A percentile compares a stretch with the other conserved stretches of the same genome.
These are phyloP conservation scores for Perizoma affinitatum DNA, from an alignment of 2,888 invertebrate genomes.

Conservation along the genomic window DNA sequence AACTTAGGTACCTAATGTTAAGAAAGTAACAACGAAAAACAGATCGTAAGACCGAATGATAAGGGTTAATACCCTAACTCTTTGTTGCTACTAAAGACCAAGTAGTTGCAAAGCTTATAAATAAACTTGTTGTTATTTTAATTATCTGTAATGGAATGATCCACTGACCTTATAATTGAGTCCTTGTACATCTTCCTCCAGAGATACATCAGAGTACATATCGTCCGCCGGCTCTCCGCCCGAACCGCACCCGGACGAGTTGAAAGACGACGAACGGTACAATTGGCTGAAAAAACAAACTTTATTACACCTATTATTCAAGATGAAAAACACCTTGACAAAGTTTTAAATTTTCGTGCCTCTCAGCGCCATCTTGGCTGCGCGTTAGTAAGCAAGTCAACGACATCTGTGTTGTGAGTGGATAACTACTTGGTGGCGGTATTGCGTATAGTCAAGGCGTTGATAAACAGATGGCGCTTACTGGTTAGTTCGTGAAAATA, in stretches of 20 bases:
- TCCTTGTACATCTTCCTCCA: conserved; percentile 96
- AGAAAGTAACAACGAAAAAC: no score
- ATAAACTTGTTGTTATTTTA: not conserved
- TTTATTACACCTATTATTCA: conserved; percentile 35
- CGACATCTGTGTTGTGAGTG: conserved; percentile 49
- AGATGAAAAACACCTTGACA: conserved; percentile 21
- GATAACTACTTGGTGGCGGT: conserved; percentile 4
- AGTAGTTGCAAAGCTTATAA: no score
- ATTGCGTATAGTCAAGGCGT: not conserved
- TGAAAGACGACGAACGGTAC: conserved; percentile 96
- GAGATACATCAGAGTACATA: conserved; percentile 96
- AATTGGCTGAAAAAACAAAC: conserved; percentile 88
- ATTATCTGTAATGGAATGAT: conserved; percentile 9
- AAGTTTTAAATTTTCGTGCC: conserved; percentile 5
- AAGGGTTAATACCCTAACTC: no score
- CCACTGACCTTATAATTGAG: conserved; percentile 94
- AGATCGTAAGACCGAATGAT: no score
- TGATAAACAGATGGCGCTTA: conserved; percentile 13
- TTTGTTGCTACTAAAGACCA: no score
- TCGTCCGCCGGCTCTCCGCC: conserved; percentile 97
- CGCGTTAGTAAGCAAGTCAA: conserved; percentile 20
- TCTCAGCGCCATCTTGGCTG: conserved; percentile 23
- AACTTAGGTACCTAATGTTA: no score
- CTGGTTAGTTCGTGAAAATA: conserved; percentile 1
- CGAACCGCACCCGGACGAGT: conserved; percentile 95